Base-by-base conservation (phyloP, 2,113 vertebrate genomes). In the Meleagris gallopavo region DNA sequence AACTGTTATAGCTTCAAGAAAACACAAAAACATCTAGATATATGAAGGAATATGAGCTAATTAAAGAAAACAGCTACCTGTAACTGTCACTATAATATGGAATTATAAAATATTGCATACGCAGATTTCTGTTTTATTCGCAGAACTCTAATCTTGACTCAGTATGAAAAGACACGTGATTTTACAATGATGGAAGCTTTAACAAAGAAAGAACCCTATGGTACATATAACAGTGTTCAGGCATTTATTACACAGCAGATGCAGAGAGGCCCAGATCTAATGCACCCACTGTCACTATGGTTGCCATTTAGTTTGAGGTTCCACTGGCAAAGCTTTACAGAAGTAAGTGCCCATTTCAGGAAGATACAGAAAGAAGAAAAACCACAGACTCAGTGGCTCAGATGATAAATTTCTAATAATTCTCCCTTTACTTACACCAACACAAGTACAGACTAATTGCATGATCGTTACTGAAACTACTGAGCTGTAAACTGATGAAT, bases 131-230 rank as follows among this genome's bases (percentile, higher is more conserved):
- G 13, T 43, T 83, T 87, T 57, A 69, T 29, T 74, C 18, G 29
- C n/a, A 87, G 6, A 43, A n/a, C 16, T 69, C n/a, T 60, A 34
- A 36, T n/a, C 40, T 64, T 77, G 27, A 69, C 8, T 62, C 10
- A 54, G 4, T 55, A 58, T 19, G 40, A 45, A 46, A 92, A 32
- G 3, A 62, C 2, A 20, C 0, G 0, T 36, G 17, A 5, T 14
- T 89, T 80, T 79, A 62, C 46, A 78, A 36, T 52, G 36, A 38
- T 30, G 13, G 12, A 40, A 30, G 10, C 8, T 48, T 60, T 82
- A 38, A 10, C 62, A 25, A 1, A 34, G 54, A 40, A 71, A 84
- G 19, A 86, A 58, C 12, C 60, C 11, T 48, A 27, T 14, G 34
- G 25, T 21, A 50, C 1, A 2, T 58, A 80, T 71, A 70, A 69